Percentiles rank a stretch among this genome's conserved stretches.
Evolutionary conservation across 1,140 invertebrate genomes (phyloP).

Genomic region (Caenorhabditis brenneri): DNA sequence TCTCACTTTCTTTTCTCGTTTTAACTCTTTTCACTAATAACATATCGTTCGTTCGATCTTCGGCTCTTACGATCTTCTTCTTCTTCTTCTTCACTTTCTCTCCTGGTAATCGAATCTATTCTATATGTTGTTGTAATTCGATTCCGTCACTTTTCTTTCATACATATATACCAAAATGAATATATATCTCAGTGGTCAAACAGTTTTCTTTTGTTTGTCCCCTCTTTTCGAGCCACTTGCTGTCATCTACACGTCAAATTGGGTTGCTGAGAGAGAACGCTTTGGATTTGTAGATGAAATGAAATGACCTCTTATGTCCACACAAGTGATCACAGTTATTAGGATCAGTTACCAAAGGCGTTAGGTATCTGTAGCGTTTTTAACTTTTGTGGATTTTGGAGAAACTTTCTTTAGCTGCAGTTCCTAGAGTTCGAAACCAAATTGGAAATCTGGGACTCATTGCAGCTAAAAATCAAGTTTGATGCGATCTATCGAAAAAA

Average conservation of each 20-base stretch:
- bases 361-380: too few relatives aligned
- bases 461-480: too few relatives aligned
- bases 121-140: background rate
- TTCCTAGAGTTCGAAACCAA: too few relatives aligned
- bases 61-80: slow-evolving; percentile 27
- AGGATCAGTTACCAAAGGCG: background rate
- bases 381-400: too few relatives aligned
- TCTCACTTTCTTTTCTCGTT: background rate
- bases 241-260: slow-evolving; percentile 36
- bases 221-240: background rate
- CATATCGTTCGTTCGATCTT: slow-evolving; percentile 28
- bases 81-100: background rate
- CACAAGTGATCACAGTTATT: background rate
- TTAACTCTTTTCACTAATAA: background rate
- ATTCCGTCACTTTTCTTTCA: slow-evolving; percentile 20
- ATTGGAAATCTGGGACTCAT: too few relatives aligned
- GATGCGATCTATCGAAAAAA: too few relatives aligned
- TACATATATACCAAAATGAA: slow-evolving; percentile 31
- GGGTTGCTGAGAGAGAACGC: background rate
- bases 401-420: too few relatives aligned
- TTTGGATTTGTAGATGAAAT: background rate
- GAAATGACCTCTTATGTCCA: background rate
- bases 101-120: slow-evolving; percentile 31
- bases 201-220: slow-evolving; percentile 1
- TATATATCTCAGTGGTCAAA: slow-evolving; percentile 29